phyloP scores from a whole-genome alignment of 1,140 invertebrate species.

The Heterodera carotae region DNA sequence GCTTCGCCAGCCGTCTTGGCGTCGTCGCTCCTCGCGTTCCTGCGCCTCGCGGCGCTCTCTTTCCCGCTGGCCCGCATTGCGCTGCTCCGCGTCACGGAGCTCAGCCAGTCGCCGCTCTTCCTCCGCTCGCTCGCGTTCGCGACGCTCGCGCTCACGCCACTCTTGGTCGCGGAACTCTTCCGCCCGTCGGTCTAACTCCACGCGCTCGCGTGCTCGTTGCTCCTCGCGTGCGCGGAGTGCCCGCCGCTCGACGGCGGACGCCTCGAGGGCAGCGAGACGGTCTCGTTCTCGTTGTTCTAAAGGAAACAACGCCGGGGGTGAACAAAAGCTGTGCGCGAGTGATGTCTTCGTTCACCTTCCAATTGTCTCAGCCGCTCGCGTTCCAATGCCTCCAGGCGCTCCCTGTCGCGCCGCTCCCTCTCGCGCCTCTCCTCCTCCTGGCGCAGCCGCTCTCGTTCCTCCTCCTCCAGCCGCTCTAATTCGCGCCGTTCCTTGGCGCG shows the following conservation, averaged over 20 bases:
- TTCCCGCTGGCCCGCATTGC: conserved; percentile 56
- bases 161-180: conserved; percentile 53
- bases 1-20: conserved; percentile 50
- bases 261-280: conserved; percentile 48
- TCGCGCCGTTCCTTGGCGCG: conserved; percentile 49
- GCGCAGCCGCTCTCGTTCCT: conserved; percentile 41
- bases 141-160: conserved; percentile 45
- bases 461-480: conserved; percentile 50
- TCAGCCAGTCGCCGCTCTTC: conserved; percentile 58
- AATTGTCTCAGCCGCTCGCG: conserved; percentile 42
- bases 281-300: conserved; percentile 49
- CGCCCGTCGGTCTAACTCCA: conserved; percentile 54
- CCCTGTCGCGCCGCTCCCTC: conserved; percentile 56
- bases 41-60: conserved; percentile 48
- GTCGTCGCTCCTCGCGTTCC: conserved; percentile 39
- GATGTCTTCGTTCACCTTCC: conserved; percentile 1
- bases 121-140: conserved; percentile 46
- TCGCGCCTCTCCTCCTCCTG: conserved; percentile 52
- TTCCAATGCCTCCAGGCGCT: conserved; percentile 49
- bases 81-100: conserved; percentile 51
- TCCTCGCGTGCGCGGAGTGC: conserved; percentile 50
- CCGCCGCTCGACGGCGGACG: conserved; percentile 47
- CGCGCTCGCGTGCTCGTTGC: conserved; percentile 37
- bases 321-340: neutral
- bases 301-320: neutral